phyloP scores from a whole-genome alignment of 2,797 vertebrate genomes.

The Eidolon dupreanum region DNA sequence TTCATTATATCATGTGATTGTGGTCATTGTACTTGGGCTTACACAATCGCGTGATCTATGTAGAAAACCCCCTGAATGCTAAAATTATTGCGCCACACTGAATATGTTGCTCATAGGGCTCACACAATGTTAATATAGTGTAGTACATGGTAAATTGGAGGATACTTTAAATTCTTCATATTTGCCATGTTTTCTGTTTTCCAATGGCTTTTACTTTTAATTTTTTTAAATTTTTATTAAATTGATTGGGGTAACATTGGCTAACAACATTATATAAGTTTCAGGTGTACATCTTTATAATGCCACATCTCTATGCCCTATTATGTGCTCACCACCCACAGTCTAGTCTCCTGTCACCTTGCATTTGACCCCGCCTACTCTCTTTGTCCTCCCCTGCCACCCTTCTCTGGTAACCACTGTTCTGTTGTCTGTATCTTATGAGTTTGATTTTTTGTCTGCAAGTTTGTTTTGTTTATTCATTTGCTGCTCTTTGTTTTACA shows the following conservation, averaged over 20 bases:
- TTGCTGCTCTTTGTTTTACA: too few relatives aligned
- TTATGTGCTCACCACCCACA: not conserved
- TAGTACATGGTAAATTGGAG: not conserved
- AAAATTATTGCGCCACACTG: not conserved
- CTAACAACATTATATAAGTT: not conserved
- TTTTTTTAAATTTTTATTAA: not conserved
- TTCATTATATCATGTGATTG: not conserved
- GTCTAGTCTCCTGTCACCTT: not conserved
- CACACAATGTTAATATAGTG: not conserved
- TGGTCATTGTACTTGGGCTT: not conserved
- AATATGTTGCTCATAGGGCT: not conserved
- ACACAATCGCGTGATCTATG: not conserved
- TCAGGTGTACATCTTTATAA: not conserved
- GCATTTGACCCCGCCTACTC: not conserved
- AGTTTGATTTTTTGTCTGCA: not conserved
- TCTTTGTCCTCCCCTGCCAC: not conserved
- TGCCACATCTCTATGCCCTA: not conserved
- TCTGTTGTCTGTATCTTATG: not conserved
- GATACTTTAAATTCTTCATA: not conserved
- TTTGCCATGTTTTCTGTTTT: not conserved
- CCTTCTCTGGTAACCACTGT: not conserved
- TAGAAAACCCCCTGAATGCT: not conserved
- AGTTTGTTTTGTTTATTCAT: not conserved
- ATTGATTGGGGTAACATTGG: not conserved
- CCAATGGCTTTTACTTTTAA: not conserved